phyloP scores from a whole-genome alignment of 2,888 invertebrate species.

The Chloromyia formosa region DNA sequence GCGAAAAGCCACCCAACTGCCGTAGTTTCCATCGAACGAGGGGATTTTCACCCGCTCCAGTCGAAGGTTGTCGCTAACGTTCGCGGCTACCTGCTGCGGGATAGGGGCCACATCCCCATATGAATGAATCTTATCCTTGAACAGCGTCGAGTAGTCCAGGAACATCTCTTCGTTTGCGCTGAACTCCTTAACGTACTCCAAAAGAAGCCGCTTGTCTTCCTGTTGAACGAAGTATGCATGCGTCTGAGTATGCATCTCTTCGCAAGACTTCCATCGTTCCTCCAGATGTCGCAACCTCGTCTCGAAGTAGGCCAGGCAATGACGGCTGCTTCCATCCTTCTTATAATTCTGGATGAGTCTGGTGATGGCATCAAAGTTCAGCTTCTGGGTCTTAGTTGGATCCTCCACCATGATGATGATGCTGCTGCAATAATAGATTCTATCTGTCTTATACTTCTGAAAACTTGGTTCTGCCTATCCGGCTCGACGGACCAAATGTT shows the following conservation, averaged over 20 bases:
- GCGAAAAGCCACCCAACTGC: background rate
- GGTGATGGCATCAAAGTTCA: background rate
- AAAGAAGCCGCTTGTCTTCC: background rate
- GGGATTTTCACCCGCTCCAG: background rate
- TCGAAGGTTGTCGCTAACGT: background rate
- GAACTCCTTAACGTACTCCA: background rate
- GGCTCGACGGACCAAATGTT: background rate
- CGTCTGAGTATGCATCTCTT: background rate
- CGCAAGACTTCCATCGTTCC: background rate
- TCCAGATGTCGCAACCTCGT: background rate
- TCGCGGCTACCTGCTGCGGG: background rate
- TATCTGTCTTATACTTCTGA: background rate
- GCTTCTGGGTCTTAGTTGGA: background rate
- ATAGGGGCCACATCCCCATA: background rate
- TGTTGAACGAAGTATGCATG: background rate
- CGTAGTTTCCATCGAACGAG: background rate
- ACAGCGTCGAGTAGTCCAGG: background rate
- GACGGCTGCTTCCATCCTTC: background rate
- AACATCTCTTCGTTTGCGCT: background rate
- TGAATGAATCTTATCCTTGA: background rate
- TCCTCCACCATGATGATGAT: background rate
- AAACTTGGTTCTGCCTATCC: background rate
- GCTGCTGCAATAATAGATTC: background rate
- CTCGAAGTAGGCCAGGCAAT: background rate
- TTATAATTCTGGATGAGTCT: background rate